Base-by-base conservation (phyloP, 2,113 vertebrate species). In the Sclerurus mexicanus region DNA sequence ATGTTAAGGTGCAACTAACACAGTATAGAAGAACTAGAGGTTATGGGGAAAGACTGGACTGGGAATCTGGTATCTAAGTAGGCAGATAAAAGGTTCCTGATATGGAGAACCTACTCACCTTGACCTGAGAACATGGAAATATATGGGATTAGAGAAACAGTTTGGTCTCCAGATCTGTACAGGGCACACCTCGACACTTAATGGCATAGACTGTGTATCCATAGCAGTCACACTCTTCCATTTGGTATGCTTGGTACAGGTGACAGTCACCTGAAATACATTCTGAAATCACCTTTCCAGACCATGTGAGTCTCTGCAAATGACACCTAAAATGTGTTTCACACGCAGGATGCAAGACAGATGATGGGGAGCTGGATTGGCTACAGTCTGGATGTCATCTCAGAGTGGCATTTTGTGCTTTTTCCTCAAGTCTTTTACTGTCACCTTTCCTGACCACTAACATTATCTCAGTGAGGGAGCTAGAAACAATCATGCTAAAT, bases 161-260 rank as follows among this genome's bases (percentile, higher is more conserved):
- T 16, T 53, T 82, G 16, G 12, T 35, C 21, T 87, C 27, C 42
- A 58, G 24, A 47, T 67, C 23, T 15, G 24, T 42, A 44, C 35
- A 44, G 30, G 40, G 7, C 40, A 85, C 37, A 62, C 18, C 28
- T 21, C 44, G 42, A 49, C 3, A 10, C 42, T 55, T 60, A 31
- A 39, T 4, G 2, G 39, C 46, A 58, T 3, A 22, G 8, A 35
- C 10, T 13, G 7, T 4, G 1, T 15, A 63, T 20, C 14, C n/a
- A 56, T 2, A 53, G 47, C 52, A 80, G 62, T 50, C 16, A 46
- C 33, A 49, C 4, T 24, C 28, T 59, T 63, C 14, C 39, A 21
- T 14, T 53, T 60, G 27, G 12, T 55, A 12, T 1, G 0, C 20
- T 28, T 14, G 30, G 35, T 21, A 68, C 15, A 42, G 58, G 10